These are phyloP conservation scores for Proteles cristata DNA, from an alignment of 2,113 vertebrate genomes.

Conservation along the genomic window DNA sequence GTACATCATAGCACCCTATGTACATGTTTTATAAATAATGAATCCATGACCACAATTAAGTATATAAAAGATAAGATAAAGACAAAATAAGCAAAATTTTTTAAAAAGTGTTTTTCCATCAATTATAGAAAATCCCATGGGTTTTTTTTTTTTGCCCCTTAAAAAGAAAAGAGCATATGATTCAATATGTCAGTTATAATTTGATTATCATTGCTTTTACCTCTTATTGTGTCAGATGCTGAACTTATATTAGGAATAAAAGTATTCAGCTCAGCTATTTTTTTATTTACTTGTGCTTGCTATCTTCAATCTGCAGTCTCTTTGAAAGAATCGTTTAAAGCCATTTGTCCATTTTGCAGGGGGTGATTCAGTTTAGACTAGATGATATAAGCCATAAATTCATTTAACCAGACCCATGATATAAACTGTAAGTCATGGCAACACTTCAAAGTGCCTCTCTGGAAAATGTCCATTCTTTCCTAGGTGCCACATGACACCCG, in stretches of 20 bases:
- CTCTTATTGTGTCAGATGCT: neutral
- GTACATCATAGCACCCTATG: neutral
- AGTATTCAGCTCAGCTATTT: constrained; percentile 34
- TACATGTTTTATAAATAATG: neutral
- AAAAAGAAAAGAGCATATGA: neutral
- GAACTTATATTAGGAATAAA: neutral
- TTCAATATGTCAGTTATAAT: neutral
- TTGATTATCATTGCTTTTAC: neutral
- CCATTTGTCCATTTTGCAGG: constrained; percentile 50
- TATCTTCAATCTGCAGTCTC: constrained; percentile 32
- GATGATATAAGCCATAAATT: constrained; percentile 61
- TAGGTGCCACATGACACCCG: neutral
- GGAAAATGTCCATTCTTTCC: neutral
- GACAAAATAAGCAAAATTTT: neutral
- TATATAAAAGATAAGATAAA: neutral
- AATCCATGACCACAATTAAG: neutral
- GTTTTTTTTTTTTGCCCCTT: neutral
- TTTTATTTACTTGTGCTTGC: constrained; percentile 54
- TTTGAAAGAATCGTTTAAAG: constrained; percentile 56
- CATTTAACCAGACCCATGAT: constrained; percentile 29
- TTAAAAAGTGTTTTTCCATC: neutral
- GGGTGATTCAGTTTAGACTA: constrained; percentile 36
- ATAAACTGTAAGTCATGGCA: neutral
- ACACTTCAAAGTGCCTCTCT: neutral
- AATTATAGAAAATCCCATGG: neutral